These are phyloP conservation scores for Scophthalmus maximus DNA, from an alignment of 2,113 vertebrate species.

Conservation along the genomic window DNA sequence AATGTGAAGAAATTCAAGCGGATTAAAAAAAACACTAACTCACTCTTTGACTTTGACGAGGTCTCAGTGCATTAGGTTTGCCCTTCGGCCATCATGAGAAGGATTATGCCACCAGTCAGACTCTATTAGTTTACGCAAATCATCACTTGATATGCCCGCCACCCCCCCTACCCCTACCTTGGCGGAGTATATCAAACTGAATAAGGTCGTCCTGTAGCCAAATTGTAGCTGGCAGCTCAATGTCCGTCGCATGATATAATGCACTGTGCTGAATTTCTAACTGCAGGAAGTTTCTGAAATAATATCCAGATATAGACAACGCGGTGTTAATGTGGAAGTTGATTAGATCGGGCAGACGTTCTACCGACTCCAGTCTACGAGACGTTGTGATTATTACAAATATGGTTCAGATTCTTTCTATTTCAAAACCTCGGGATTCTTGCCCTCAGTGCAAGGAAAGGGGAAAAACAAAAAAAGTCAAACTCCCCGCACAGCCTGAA, in stretches of 20 bases:
- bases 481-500: constrained; percentile 49
- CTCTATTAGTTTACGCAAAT: constrained; percentile 68
- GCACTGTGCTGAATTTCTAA: neutral
- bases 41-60: constrained; percentile 58
- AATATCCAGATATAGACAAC: constrained; percentile 16
- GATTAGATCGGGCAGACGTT: constrained; percentile 32
- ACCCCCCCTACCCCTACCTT: neutral
- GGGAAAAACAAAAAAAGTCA: constrained; percentile 28
- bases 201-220: constrained; percentile 35
- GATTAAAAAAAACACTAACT: constrained; percentile 50
- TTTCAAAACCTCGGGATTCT: constrained; percentile 33
- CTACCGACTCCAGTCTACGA: neutral
- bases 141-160: constrained; percentile 48
- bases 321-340: constrained; percentile 39
- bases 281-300: constrained; percentile 11
- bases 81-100: constrained; percentile 55
- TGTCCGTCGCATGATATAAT: constrained; percentile 22
- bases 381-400: constrained; percentile 22
- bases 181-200: constrained; percentile 40
- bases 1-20: constrained; percentile 44
- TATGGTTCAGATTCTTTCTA: constrained; percentile 2
- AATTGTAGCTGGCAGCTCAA: constrained; percentile 26
- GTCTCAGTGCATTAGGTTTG: constrained; percentile 59
- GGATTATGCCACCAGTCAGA: constrained; percentile 63
- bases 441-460: constrained; percentile 22